These are phyloP conservation scores for Phrynosoma blainvillii DNA, from an alignment of 2,113 vertebrate genomes.

Conservation along the genomic window DNA sequence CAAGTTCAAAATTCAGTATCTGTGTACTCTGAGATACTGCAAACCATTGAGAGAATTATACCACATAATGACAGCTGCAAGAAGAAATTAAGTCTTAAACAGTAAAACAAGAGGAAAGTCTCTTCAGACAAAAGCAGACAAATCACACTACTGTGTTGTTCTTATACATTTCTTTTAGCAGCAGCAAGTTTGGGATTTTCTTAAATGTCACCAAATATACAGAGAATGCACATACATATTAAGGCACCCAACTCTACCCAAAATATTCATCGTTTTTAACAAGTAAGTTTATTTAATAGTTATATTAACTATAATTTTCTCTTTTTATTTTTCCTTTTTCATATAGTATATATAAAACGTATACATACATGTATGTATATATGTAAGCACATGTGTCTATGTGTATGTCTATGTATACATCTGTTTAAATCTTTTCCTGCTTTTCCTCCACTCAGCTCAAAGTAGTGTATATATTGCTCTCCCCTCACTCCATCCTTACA, in stretches of 20 bases:
- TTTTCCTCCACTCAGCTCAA: too few relatives aligned
- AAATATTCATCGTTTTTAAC: neutral
- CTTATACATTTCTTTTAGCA: neutral
- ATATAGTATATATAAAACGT: neutral
- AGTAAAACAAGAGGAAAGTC: constrained; percentile 15
- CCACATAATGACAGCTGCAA: neutral
- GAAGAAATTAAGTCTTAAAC: neutral
- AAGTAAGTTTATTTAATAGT: neutral
- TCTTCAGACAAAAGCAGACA: neutral
- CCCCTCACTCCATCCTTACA: too few relatives aligned
- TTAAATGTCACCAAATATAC: neutral
- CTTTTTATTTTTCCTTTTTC: neutral
- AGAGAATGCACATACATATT: neutral
- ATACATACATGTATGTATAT: too few relatives aligned
- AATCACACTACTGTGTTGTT: neutral
- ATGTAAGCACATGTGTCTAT: too few relatives aligned
- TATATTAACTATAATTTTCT: too few relatives aligned
- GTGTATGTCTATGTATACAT: too few relatives aligned
- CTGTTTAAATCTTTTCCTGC: too few relatives aligned
- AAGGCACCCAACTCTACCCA: neutral
- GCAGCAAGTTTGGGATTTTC: constrained; percentile 30
- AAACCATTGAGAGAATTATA: too few relatives aligned
- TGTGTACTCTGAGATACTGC: too few relatives aligned
- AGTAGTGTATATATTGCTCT: too few relatives aligned
- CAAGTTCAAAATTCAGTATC: neutral